These are phyloP conservation scores for Ypsolopha sequella DNA, from an alignment of 2,888 invertebrate species.

Conservation along the genomic window DNA sequence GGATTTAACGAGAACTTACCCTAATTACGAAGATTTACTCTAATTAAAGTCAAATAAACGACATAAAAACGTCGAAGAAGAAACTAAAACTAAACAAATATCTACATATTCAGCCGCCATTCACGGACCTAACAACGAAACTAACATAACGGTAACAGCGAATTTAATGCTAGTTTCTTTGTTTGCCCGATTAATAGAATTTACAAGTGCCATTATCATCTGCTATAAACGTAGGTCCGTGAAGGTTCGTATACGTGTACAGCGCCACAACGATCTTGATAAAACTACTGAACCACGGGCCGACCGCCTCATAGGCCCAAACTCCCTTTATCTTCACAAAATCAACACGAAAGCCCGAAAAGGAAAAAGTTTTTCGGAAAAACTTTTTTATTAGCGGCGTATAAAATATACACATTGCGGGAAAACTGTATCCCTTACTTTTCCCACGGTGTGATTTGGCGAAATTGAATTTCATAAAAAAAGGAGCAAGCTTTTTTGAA, in stretches of 20 bases:
- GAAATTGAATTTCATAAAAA: constrained; percentile 8
- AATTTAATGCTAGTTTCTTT: constrained; percentile 13
- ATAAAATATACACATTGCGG: constrained; percentile 8
- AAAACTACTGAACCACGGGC: constrained; percentile 5
- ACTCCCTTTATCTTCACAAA: constrained; percentile 13
- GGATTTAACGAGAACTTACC: too few relatives aligned
- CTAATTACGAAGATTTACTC: too few relatives aligned
- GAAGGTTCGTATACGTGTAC: constrained; percentile 5
- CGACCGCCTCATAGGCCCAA: constrained; percentile 6
- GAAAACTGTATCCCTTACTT: constrained; percentile 1
- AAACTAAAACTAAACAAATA: too few relatives aligned
- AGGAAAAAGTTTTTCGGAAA: constrained; percentile 12
- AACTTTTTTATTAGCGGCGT: constrained; percentile 19
- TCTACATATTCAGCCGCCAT: too few relatives aligned
- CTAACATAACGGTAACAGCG: too few relatives aligned
- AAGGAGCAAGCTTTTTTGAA: neutral
- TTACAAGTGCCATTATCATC: constrained; percentile 3
- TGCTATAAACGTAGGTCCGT: neutral
- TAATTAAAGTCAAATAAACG: too few relatives aligned
- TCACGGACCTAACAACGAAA: too few relatives aligned
- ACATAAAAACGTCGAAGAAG: too few relatives aligned
- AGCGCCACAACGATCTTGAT: constrained; percentile 8
- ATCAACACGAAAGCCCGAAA: constrained; percentile 15
- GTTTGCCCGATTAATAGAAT: constrained; percentile 11
- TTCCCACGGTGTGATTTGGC: neutral